These are phyloP conservation scores for Dicycla oo DNA, from an alignment of 2,888 invertebrate genomes.

Conservation along the genomic window DNA sequence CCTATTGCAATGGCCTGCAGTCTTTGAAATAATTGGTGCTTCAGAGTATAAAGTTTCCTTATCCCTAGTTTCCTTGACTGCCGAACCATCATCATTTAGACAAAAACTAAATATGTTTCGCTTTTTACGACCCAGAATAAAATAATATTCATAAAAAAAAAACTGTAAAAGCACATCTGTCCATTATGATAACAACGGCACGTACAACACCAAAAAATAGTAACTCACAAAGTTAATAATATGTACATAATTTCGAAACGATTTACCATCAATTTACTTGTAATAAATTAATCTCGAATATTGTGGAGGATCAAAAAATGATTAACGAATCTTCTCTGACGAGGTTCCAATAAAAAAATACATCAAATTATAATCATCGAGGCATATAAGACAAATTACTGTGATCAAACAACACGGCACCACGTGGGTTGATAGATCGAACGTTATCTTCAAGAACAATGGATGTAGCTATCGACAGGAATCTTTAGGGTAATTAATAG, in stretches of 20 bases:
- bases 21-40: not conserved
- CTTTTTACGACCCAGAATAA: not conserved
- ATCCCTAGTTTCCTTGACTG: no score
- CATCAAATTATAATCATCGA: conserved; percentile 77
- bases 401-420: conserved; percentile 84
- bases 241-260: conserved; percentile 51
- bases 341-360: conserved; percentile 65
- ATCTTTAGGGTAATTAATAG: conserved; percentile 87
- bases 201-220: conserved; percentile 31
- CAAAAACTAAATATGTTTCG: not conserved
- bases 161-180: not conserved
- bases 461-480: conserved; percentile 80
- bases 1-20: no score
- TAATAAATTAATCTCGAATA: conserved; percentile 57
- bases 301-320: conserved; percentile 54
- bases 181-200: conserved; percentile 15
- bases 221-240: conserved; percentile 24
- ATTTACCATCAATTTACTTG: conserved; percentile 57
- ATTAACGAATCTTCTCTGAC: conserved; percentile 62
- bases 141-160: not conserved
- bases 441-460: conserved; percentile 82
- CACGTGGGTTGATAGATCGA: conserved; percentile 87
- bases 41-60: not conserved
- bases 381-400: conserved; percentile 85
- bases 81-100: not conserved